These are phyloP conservation scores for Heteronetta atricapilla DNA, from an alignment of 2,113 vertebrate genomes.

Conservation along the genomic window DNA sequence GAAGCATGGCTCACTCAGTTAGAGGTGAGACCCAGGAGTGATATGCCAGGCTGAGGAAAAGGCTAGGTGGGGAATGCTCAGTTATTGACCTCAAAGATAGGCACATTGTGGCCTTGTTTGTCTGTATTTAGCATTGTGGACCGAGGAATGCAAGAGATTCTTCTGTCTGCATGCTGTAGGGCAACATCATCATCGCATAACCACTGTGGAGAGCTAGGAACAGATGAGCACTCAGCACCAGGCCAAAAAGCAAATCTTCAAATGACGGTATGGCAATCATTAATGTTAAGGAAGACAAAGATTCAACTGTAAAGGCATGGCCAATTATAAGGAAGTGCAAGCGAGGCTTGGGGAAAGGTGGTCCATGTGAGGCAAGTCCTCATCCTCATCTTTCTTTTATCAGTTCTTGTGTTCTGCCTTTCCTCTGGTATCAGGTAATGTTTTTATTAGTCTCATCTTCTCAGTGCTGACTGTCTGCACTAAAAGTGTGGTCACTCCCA, in stretches of 20 bases:
- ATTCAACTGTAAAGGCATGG: background rate
- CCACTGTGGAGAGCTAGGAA: background rate
- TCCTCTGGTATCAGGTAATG: background rate
- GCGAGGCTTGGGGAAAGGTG: background rate
- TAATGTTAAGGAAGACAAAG: background rate
- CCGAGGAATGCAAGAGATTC: background rate
- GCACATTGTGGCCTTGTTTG: background rate
- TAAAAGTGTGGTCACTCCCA: background rate
- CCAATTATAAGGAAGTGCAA: background rate
- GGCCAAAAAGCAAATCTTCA: background rate
- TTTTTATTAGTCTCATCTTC: background rate
- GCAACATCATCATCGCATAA: background rate
- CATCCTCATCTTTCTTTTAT: background rate
- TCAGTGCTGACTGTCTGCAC: background rate
- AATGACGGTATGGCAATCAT: background rate
- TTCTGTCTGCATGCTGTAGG: background rate
- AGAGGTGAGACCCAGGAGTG: background rate
- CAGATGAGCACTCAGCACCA: background rate
- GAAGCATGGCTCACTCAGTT: fast-evolving
- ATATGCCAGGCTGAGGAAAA: background rate
- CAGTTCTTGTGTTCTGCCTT: background rate
- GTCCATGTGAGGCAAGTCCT: background rate
- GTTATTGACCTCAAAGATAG: background rate
- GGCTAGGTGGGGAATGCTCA: background rate
- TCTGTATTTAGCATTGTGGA: background rate